Evolutionary conservation across 2,113 vertebrate genomes (phyloP).

Genomic region (Shinisaurus crocodilurus): DNA sequence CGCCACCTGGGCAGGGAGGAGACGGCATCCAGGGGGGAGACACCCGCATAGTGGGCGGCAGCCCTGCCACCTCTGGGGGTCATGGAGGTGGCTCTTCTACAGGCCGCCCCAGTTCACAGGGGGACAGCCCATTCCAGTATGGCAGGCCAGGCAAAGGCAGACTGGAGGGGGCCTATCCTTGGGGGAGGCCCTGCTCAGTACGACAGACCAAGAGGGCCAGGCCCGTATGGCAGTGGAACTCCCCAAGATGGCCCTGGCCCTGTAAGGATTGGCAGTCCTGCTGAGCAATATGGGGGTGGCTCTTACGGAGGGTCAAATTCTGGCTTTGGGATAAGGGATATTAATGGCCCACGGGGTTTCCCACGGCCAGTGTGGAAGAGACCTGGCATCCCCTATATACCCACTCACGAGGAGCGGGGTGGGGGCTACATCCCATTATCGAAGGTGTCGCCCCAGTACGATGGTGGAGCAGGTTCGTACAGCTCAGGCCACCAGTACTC

Average conservation of each 20-base stretch:
- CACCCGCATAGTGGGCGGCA: conserved; percentile 19
- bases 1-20: not conserved
- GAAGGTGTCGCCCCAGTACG: not conserved
- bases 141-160: not conserved
- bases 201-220: not conserved
- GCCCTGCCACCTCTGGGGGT: not conserved
- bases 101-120: not conserved
- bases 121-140: not conserved
- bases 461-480: not conserved
- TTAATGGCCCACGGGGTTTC: not conserved
- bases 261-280: not conserved
- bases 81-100: not conserved
- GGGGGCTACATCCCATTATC: not conserved
- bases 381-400: conserved; percentile 26
- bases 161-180: not conserved
- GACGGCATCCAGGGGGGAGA: not conserved
- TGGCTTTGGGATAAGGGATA: not conserved
- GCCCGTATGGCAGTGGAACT: not conserved
- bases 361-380: not conserved
- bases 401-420: conserved; percentile 5
- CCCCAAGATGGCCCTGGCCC: not conserved
- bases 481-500: not conserved
- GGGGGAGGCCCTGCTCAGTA: not conserved
- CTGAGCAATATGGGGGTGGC: not conserved
- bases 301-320: not conserved